A percentile compares a stretch with the other conserved stretches of the same genome.
These are phyloP conservation scores for Norana najaformis DNA, from an alignment of 2,888 invertebrate species.

Conservation along the genomic window DNA sequence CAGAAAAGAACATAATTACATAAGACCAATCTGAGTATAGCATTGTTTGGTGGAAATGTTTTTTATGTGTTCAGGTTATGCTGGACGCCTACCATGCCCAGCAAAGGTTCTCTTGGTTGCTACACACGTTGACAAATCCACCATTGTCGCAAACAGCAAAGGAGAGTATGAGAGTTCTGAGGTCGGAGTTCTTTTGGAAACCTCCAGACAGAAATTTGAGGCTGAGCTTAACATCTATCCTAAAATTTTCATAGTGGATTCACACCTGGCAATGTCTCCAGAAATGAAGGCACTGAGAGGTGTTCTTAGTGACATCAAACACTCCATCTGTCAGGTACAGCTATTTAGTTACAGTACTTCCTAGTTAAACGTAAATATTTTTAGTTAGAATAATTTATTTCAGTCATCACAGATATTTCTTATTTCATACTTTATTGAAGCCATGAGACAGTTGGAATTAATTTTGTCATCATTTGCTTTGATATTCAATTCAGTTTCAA, in stretches of 20 bases:
- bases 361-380: too few relatives aligned
- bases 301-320: conserved; percentile 66
- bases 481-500: too few relatives aligned
- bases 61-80: conserved; percentile 64
- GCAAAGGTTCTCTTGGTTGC: conserved; percentile 69
- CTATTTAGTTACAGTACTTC: too few relatives aligned
- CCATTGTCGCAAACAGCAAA: conserved; percentile 66
- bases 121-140: conserved; percentile 70
- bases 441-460: too few relatives aligned
- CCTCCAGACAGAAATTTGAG: conserved; percentile 64
- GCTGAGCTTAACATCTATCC: conserved; percentile 69
- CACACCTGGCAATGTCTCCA: conserved; percentile 69
- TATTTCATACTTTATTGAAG: too few relatives aligned
- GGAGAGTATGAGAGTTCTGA: conserved; percentile 68
- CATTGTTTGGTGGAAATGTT: neutral
- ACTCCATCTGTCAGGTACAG: conserved; percentile 65
- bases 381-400: too few relatives aligned
- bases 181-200: conserved; percentile 37
- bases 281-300: conserved; percentile 70
- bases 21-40: too few relatives aligned
- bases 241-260: conserved; percentile 69
- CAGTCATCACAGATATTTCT: too few relatives aligned
- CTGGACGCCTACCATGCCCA: conserved; percentile 67
- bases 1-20: too few relatives aligned
- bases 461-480: too few relatives aligned